Evolutionary conservation across 2,888 invertebrate species (phyloP), one percentile per base, ranked within the genome.

Genomic region (Nomada goodeniana): DNA sequence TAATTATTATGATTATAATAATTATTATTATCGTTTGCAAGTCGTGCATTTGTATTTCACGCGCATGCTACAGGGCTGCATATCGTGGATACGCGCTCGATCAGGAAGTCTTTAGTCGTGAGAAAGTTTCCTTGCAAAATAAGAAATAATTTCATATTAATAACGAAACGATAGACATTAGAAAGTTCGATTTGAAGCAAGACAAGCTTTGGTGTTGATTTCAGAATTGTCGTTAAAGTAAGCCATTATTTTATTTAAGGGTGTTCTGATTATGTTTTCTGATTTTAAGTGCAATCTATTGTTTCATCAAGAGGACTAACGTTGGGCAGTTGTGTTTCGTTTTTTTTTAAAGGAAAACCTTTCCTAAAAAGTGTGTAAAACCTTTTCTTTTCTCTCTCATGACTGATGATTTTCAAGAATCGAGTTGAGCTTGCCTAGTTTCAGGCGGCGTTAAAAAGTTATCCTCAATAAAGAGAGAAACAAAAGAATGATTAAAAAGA

Each of bases 401-500:
- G 85, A 75, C 63, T 82, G 82, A 82, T 63, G 74, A 88, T 76
- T 63, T 76, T 75, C 52, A 55, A 26, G 72, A 68, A 2, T 53
- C 42, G 82, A 74, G 80, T 57, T 53, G 67, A 74, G 76, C 78
- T 87, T 82, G 87, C 88, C 88, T 88, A 83, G 63, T 73, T 86
- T 76, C 68, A 76, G 84, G 84, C 88, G 53, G 71, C 87, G 78
- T 87, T 83, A 65, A 80, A 83, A 82, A 85, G 72, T 88, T 87
- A 88, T 86, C 86, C 86, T 87, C 78, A 87, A 87, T 87, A 87
- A 87, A 87, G 84, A 88, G 84, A 87, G 80, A 86, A 87, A 61
- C 72, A 84, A 86, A 74, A 83, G 80, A 85, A 88, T 82, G 73
- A 83, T 50, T 68, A 84, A 83, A 59, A 83, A 76, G 29, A 52